Conservation (phyloP, 2,113 vertebrate species). For the Chaetodon trifascialis region DNA sequence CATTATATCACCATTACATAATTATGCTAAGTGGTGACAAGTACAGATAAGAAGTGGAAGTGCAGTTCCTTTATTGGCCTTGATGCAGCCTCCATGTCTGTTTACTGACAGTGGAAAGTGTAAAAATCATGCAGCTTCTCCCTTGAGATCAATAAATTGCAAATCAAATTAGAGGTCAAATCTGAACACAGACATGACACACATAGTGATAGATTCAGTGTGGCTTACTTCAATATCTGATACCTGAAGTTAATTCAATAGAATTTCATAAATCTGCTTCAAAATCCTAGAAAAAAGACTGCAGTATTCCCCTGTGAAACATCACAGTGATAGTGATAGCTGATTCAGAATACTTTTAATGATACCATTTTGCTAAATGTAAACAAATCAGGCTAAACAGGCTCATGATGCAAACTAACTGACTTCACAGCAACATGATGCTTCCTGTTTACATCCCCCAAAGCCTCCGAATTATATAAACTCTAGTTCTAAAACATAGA, state of each 20-base stretch:
- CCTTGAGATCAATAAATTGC: neutral
- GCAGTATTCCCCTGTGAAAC: too few species aligned
- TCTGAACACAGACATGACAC: neutral
- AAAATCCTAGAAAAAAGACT: neutral
- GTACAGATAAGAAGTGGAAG: neutral
- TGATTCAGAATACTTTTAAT: neutral
- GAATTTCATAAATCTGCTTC: neutral
- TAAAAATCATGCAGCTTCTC: neutral
- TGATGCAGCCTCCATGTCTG: neutral
- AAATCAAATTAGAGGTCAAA: neutral
- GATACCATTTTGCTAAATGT: neutral
- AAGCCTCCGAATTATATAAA: neutral
- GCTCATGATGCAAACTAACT: neutral
- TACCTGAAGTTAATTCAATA: neutral
- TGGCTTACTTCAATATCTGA: neutral
- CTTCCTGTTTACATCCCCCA: neutral
- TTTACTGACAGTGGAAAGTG: neutral
- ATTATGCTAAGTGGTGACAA: neutral
- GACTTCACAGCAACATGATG: neutral
- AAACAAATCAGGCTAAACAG: neutral
- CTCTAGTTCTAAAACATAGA: neutral
- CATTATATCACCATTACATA: conserved; percentile 8
- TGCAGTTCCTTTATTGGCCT: neutral
- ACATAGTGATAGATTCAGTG: too few species aligned
- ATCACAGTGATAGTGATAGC: too few species aligned